These are phyloP conservation scores for Anthoscopus minutus DNA, from an alignment of 2,113 vertebrate species.

Conservation along the genomic window DNA sequence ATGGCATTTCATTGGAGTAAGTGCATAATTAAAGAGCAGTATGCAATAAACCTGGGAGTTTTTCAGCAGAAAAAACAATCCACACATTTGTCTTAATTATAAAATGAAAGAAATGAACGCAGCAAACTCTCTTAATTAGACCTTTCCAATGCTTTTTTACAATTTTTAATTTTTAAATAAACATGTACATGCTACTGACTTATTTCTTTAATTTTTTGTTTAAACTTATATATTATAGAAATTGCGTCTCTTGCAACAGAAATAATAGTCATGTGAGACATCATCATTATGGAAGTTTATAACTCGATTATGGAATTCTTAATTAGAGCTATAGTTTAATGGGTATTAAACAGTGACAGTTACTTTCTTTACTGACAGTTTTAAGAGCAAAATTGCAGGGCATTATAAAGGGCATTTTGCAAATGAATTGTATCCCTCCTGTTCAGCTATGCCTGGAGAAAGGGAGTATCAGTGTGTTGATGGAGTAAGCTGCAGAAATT, in stretches of 20 bases:
- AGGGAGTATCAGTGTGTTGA: not conserved
- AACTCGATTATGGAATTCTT: not conserved
- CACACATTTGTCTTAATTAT: not conserved
- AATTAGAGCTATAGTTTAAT: not conserved
- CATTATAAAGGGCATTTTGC: not conserved
- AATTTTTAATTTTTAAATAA: not conserved
- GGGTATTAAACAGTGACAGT: not conserved
- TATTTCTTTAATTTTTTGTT: not conserved
- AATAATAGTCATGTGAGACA: not conserved
- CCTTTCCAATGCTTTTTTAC: not conserved
- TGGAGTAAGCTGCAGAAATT: not conserved
- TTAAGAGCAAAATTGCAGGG: slow-evolving; percentile 1
- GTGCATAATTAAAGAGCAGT: slow-evolving; percentile 3
- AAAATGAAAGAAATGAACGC: not conserved
- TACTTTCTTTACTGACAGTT: not conserved
- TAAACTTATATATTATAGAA: not conserved
- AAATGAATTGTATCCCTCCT: not conserved
- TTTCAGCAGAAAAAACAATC: not conserved
- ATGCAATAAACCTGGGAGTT: not conserved
- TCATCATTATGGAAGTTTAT: not conserved
- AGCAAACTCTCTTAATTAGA: not conserved
- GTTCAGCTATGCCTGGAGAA: not conserved
- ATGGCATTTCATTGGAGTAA: not conserved
- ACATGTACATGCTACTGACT: not conserved
- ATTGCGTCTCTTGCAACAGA: not conserved